A percentile compares a stretch with the other conserved stretches of the same genome.
These are phyloP conservation scores for Drosophila yakuba DNA, from an alignment of 1,140 invertebrate genomes.

Conservation along the genomic window DNA sequence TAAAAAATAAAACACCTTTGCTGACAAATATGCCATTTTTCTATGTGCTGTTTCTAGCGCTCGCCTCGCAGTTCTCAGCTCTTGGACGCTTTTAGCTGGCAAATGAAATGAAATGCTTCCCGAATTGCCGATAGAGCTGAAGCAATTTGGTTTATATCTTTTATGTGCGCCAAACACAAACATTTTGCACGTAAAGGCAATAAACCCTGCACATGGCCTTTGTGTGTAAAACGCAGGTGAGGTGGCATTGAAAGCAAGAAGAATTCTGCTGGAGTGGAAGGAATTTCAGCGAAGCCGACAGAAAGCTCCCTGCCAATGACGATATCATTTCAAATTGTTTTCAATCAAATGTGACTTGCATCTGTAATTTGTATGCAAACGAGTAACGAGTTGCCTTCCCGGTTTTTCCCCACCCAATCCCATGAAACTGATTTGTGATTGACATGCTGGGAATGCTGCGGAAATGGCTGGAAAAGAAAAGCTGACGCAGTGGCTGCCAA, in stretches of 20 bases:
- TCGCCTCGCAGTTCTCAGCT: conserved; percentile 6
- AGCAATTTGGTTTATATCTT: conserved; percentile 74
- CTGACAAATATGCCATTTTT: neutral
- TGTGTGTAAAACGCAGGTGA: conserved; percentile 32
- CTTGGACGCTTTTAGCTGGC: conserved; percentile 49
- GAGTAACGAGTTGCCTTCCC: conserved; percentile 44
- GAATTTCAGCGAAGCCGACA: conserved; percentile 4
- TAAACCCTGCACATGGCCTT: conserved; percentile 67
- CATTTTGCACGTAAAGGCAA: conserved; percentile 80
- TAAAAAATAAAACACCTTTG: too few species aligned
- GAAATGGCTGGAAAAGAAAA: conserved; percentile 25
- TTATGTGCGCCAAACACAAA: conserved; percentile 71
- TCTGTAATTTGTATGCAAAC: conserved; percentile 80
- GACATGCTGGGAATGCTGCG: conserved; percentile 40
- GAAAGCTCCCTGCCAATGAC: conserved; percentile 35
- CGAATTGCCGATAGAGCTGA: conserved; percentile 56
- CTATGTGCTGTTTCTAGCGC: conserved; percentile 20
- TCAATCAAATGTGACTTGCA: conserved; percentile 81
- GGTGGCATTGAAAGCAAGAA: conserved; percentile 59
- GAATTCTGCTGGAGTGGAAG: conserved; percentile 12
- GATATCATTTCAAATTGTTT: conserved; percentile 82
- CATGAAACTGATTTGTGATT: conserved; percentile 69
- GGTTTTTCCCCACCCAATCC: conserved; percentile 13
- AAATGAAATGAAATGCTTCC: conserved; percentile 66
- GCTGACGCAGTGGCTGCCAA: conserved; percentile 22